Conservation (phyloP, 1,140 invertebrate species). For the Platorchestia sp. region DNA sequence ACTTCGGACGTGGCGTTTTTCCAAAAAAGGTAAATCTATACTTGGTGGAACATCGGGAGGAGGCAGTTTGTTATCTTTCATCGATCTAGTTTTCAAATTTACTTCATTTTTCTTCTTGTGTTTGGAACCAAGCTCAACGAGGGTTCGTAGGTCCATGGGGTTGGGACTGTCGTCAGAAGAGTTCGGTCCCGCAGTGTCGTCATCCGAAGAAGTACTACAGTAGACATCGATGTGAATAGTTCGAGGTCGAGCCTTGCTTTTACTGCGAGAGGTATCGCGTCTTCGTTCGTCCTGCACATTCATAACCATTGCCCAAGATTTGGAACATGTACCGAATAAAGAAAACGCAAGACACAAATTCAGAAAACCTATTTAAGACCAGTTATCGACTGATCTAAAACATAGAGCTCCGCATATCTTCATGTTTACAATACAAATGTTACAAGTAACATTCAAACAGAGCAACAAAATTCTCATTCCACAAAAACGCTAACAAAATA, state of each 20-base stretch:
- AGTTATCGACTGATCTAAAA: neutral
- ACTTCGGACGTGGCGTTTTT: neutral
- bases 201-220: slow-evolving; percentile 79
- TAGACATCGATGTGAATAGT: slow-evolving; percentile 85
- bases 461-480: neutral
- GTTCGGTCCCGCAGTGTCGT: slow-evolving; percentile 72
- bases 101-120: slow-evolving; percentile 64
- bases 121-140: slow-evolving; percentile 73
- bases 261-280: slow-evolving; percentile 31
- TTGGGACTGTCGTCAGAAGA: slow-evolving; percentile 66
- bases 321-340: neutral
- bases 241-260: slow-evolving; percentile 72
- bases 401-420: neutral
- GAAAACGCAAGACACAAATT: neutral
- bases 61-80: neutral
- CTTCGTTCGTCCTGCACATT: slow-evolving; percentile 52
- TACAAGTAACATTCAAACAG: neutral
- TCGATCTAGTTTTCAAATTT: slow-evolving; percentile 43
- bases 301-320: slow-evolving; percentile 17
- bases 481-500: neutral
- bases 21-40: neutral
- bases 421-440: neutral
- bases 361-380: neutral
- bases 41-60: neutral
- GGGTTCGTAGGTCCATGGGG: slow-evolving; percentile 76